Evolutionary conservation across 1,140 invertebrate species (phyloP).

Genomic region (Drosophila suzukii): DNA sequence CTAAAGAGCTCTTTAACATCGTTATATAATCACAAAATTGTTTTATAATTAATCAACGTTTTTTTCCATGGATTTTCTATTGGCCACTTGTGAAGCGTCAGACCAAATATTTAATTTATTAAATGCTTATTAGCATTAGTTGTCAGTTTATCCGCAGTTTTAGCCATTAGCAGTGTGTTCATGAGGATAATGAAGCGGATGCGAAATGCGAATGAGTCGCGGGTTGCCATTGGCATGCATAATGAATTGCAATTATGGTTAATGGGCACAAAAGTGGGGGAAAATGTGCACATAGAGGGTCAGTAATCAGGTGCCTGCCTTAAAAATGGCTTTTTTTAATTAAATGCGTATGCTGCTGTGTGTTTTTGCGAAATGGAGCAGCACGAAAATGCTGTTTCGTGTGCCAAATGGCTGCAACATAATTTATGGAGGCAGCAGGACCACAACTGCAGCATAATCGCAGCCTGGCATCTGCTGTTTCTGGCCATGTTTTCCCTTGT

Average conservation of each 20-base stretch:
- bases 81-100: conserved; percentile 14
- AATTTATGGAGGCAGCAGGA: conserved; percentile 58
- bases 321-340: conserved; percentile 45
- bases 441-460: conserved; percentile 36
- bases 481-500: not conserved
- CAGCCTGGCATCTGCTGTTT: conserved; percentile 6
- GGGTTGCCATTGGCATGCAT: conserved; percentile 40
- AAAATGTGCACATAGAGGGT: not conserved
- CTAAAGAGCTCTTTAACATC: not conserved
- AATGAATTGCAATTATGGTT: conserved; percentile 59
- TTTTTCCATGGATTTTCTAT: conserved; percentile 4
- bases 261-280: conserved; percentile 28
- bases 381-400: conserved; percentile 24
- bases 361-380: conserved; percentile 41
- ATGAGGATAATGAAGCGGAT: conserved; percentile 35
- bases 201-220: conserved; percentile 20
- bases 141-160: conserved; percentile 35
- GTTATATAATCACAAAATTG: not conserved
- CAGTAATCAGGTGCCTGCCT: conserved; percentile 25
- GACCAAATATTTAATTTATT: conserved; percentile 45
- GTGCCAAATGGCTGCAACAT: conserved; percentile 51
- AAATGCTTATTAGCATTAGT: conserved; percentile 52
- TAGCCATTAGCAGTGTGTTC: conserved; percentile 25
- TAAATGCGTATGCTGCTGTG: conserved; percentile 21
- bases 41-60: conserved; percentile 1